Percentiles rank a stretch among this genome's conserved stretches.
These are phyloP conservation scores for Crax fasciolata DNA, from an alignment of 2,797 vertebrate genomes.

Conservation along the genomic window DNA sequence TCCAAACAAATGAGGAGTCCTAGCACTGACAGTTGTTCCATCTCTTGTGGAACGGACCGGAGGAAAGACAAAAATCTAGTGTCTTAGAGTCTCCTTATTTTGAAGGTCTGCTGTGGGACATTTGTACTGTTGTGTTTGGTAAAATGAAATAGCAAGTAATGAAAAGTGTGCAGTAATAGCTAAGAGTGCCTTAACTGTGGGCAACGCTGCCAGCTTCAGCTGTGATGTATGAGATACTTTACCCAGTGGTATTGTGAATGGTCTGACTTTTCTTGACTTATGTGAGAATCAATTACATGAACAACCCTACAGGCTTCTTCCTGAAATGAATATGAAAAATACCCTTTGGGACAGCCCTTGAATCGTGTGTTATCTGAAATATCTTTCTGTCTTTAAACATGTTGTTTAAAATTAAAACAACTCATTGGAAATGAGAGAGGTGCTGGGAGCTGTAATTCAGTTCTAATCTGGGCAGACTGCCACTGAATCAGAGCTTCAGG, in stretches of 20 bases:
- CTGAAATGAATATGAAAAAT: not conserved
- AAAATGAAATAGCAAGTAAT: not conserved
- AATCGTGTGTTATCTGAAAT: slow-evolving; percentile 19
- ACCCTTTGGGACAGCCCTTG: not conserved
- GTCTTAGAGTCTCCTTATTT: not conserved
- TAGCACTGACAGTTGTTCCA: not conserved
- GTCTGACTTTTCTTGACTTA: slow-evolving; percentile 34
- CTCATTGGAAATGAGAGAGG: not conserved
- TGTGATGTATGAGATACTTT: not conserved
- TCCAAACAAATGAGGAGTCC: not conserved
- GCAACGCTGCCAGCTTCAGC: not conserved
- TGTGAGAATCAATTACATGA: slow-evolving; percentile 4
- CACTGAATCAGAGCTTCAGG: slow-evolving; percentile 49
- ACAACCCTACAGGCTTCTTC: not conserved
- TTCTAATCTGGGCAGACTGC: slow-evolving; percentile 48
- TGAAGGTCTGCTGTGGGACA: not conserved
- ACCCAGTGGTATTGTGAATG: not conserved
- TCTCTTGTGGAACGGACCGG: not conserved
- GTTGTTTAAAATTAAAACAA: slow-evolving; percentile 56
- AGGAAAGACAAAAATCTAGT: not conserved
- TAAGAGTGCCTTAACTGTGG: not conserved
- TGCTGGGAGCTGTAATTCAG: slow-evolving; percentile 57
- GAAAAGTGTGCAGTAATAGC: not conserved
- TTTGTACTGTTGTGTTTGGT: not conserved
- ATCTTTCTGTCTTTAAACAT: slow-evolving; percentile 28